A percentile compares a stretch with the other conserved stretches of the same genome.
phyloP scores from a whole-genome alignment of 2,113 vertebrate genomes.

The Origma solitaria region DNA sequence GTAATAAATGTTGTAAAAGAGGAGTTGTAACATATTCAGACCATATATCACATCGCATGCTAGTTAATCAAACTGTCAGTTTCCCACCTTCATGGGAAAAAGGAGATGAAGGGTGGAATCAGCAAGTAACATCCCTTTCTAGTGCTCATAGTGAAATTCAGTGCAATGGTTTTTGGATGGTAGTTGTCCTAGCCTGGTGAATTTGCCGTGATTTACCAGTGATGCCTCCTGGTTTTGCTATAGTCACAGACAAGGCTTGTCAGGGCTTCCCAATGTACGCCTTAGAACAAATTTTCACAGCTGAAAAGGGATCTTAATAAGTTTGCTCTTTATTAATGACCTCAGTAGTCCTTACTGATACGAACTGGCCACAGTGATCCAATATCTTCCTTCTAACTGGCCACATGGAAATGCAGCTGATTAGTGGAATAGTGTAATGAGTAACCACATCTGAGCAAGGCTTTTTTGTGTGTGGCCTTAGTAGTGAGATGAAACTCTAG shows the following conservation, averaged over 20 bases:
- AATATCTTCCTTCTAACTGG: neutral
- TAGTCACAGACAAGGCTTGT: neutral
- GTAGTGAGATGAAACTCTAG: neutral
- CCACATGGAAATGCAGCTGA: neutral
- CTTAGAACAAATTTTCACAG: neutral
- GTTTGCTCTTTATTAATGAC: neutral
- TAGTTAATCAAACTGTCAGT: neutral
- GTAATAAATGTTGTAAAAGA: neutral
- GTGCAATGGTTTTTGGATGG: neutral
- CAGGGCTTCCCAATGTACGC: neutral
- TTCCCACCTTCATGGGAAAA: neutral
- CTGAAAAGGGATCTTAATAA: neutral
- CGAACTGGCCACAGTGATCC: neutral
- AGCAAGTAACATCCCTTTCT: neutral
- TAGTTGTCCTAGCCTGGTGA: neutral
- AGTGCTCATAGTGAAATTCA: neutral
- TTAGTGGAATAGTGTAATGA: neutral
- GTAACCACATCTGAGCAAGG: neutral
- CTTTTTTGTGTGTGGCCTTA: accelerated
- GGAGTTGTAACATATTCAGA: neutral
- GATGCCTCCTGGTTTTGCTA: neutral
- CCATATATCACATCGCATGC: neutral
- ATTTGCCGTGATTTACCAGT: neutral
- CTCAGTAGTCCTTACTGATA: neutral
- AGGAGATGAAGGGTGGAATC: neutral